Conservation (phyloP, 1,140 invertebrate genomes). For the Solenopsis invicta region DNA sequence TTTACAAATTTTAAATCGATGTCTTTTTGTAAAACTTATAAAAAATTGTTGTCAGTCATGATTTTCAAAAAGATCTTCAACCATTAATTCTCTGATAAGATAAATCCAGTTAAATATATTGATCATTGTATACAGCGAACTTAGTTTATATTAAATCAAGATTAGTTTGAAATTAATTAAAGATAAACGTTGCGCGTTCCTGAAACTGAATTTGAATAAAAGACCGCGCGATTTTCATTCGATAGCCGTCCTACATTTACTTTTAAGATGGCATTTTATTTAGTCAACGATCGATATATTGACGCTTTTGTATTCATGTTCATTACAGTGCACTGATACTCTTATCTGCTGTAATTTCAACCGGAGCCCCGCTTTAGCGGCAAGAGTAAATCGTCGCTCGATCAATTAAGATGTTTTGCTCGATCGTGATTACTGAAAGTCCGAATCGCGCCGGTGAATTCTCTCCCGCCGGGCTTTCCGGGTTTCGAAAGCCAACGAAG, state of each 20-base stretch:
- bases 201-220: neutral
- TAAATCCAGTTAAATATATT: conserved; percentile 14
- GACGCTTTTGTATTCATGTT: conserved; percentile 3
- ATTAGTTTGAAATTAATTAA: neutral
- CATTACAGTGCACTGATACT: conserved; percentile 25
- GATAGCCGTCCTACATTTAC: neutral
- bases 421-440: conserved; percentile 75
- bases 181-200: neutral
- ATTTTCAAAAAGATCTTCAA: neutral
- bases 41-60: neutral
- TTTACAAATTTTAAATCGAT: neutral
- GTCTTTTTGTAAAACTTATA: neutral
- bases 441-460: conserved; percentile 45
- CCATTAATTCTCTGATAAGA: neutral
- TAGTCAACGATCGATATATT: neutral
- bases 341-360: conserved; percentile 19
- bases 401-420: conserved; percentile 75
- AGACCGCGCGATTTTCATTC: neutral
- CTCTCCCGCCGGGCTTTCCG: conserved; percentile 11
- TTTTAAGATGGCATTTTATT: neutral
- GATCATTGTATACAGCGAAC: neutral
- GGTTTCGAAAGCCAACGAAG: conserved; percentile 57
- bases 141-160: neutral
- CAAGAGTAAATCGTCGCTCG: conserved; percentile 53
- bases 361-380: neutral